These are phyloP conservation scores for Rhagium mordax DNA, from an alignment of 2,888 invertebrate genomes.

Conservation along the genomic window DNA sequence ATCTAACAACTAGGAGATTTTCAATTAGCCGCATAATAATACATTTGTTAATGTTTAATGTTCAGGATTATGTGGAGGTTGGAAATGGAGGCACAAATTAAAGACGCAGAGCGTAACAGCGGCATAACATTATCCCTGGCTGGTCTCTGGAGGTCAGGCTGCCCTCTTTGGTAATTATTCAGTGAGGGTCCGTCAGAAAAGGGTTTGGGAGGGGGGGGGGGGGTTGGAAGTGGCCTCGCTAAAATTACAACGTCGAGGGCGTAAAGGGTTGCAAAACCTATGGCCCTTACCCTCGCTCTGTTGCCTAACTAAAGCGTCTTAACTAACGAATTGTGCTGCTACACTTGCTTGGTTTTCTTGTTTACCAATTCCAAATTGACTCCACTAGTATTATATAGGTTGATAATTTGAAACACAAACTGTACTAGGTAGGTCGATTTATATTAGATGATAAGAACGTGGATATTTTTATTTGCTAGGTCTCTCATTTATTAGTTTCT, in stretches of 20 bases:
- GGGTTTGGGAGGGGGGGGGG: slow-evolving; percentile 40
- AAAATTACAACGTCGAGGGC: slow-evolving; percentile 61
- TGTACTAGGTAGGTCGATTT: too few relatives aligned
- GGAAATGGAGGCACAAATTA: slow-evolving; percentile 41
- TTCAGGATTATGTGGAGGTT: slow-evolving; percentile 27
- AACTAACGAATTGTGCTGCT: slow-evolving; percentile 51
- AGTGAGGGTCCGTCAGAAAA: slow-evolving; percentile 63
- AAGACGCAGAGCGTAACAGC: slow-evolving; percentile 23
- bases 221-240: slow-evolving; percentile 47
- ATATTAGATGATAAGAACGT: too few relatives aligned
- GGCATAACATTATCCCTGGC: slow-evolving; percentile 62
- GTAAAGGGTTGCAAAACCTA: slow-evolving; percentile 59
- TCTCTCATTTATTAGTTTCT: too few relatives aligned
- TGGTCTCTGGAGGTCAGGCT: slow-evolving; percentile 68
- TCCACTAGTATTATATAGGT: background rate
- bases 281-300: slow-evolving; percentile 47
- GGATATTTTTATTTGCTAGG: too few relatives aligned
- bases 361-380: slow-evolving; percentile 36
- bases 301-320: slow-evolving; percentile 43
- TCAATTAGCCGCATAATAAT: slow-evolving; percentile 34
- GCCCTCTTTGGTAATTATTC: slow-evolving; percentile 66
- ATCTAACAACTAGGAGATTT: background rate
- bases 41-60: slow-evolving; percentile 35
- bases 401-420: too few relatives aligned
- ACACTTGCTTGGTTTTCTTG: slow-evolving; percentile 35